Evolutionary conservation across 1,140 invertebrate genomes (phyloP).

Genomic region (Trachelipus rathkii): DNA sequence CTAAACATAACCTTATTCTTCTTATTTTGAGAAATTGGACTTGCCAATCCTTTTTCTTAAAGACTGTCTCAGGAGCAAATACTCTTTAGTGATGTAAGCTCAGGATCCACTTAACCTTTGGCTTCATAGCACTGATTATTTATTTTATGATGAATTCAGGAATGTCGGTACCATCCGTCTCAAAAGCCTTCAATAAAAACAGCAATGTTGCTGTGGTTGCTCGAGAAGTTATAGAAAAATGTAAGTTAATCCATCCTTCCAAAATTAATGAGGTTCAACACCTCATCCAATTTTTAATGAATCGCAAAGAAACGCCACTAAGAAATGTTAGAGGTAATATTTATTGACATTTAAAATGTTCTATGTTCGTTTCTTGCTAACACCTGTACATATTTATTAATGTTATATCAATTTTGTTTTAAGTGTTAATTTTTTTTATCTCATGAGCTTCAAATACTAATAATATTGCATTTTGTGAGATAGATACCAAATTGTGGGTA

Average conservation of each 20-base stretch:
- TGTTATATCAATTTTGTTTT: too few species aligned
- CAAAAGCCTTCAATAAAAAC: constrained; percentile 71
- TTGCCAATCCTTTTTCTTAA: too few species aligned
- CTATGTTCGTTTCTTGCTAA: too few species aligned
- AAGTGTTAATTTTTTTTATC: too few species aligned
- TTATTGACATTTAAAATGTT: too few species aligned
- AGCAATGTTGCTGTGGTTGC: constrained; percentile 76
- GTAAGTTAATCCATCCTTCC: constrained; percentile 78
- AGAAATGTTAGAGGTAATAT: background rate
- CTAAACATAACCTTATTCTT: too few species aligned
- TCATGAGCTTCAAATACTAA: too few species aligned
- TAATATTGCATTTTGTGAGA: background rate
- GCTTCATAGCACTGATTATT: background rate
- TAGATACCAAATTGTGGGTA: background rate
- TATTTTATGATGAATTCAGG: constrained; percentile 53
- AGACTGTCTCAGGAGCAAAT: too few species aligned
- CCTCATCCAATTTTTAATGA: constrained; percentile 85
- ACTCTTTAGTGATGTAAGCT: too few species aligned
- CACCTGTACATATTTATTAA: too few species aligned
- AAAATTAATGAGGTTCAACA: constrained; percentile 83
- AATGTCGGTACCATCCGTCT: constrained; percentile 80
- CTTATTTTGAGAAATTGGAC: too few species aligned
- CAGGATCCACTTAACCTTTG: too few species aligned
- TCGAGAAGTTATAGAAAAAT: constrained; percentile 81
- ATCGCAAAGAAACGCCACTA: constrained; percentile 53